These are phyloP conservation scores for Gonioctena quinquepunctata DNA, from an alignment of 1,140 invertebrate genomes.

Conservation along the genomic window DNA sequence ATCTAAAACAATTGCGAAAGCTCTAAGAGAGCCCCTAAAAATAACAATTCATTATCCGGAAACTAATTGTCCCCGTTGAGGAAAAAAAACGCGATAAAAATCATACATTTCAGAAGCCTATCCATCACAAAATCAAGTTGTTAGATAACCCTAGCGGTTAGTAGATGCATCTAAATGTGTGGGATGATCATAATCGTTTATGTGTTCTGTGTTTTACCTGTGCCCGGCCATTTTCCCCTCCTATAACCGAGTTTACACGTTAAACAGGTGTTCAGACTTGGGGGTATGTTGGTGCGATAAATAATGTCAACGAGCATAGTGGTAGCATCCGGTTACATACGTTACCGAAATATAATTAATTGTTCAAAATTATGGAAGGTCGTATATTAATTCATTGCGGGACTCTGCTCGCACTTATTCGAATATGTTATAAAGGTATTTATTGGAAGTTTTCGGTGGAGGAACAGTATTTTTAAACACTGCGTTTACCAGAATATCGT, in stretches of 20 bases:
- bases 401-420: too few relatives aligned
- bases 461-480: too few relatives aligned
- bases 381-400: not conserved
- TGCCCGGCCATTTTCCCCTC: not conserved
- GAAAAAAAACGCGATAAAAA: not conserved
- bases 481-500: too few relatives aligned
- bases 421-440: too few relatives aligned
- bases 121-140: not conserved
- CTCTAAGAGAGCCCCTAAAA: too few relatives aligned
- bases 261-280: conserved; percentile 5
- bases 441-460: too few relatives aligned
- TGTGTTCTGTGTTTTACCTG: not conserved
- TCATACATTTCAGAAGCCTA: not conserved
- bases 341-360: conserved; percentile 6
- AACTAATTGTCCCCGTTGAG: not conserved
- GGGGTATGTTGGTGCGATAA: conserved; percentile 1
- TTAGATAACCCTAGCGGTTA: not conserved
- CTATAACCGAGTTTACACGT: not conserved
- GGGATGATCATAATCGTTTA: not conserved
- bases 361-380: not conserved
- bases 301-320: conserved; percentile 11
- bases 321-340: conserved; percentile 12
- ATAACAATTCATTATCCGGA: not conserved
- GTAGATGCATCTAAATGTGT: not conserved
- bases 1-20: too few relatives aligned